Evolutionary conservation across 1,140 invertebrate genomes (phyloP).

Genomic region (Caligus rogercresseyi): DNA sequence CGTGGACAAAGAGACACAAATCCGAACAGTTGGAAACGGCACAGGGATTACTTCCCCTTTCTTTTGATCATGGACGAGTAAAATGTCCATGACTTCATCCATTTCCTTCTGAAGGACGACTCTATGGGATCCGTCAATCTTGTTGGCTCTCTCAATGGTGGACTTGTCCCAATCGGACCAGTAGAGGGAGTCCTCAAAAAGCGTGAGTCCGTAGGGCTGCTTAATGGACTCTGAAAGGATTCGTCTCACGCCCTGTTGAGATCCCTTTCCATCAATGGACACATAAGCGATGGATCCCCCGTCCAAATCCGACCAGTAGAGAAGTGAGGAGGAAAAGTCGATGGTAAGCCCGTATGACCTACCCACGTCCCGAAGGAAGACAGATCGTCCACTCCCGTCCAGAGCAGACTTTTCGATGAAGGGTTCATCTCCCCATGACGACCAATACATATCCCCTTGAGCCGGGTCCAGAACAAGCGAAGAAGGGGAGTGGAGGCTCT

Average conservation of each 20-base stretch:
- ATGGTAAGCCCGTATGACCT: constrained; percentile 47
- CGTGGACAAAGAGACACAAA: constrained; percentile 50
- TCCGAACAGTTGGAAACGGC: constrained; percentile 62
- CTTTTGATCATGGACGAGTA: constrained; percentile 48
- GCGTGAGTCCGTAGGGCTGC: constrained; percentile 57
- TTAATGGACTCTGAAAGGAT: constrained; percentile 50
- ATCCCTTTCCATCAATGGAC: background rate
- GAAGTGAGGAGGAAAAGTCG: constrained; percentile 42
- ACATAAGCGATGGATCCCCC: background rate
- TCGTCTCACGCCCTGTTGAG: constrained; percentile 6
- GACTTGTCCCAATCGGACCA: constrained; percentile 66
- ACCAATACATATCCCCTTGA: constrained; percentile 52
- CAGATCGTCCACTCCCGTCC: constrained; percentile 36
- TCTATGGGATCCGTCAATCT: constrained; percentile 49
- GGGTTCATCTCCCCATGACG: constrained; percentile 32
- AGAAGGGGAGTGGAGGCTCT: constrained; percentile 61
- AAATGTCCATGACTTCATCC: constrained; percentile 50
- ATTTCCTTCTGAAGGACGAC: constrained; percentile 46
- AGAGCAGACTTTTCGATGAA: constrained; percentile 46
- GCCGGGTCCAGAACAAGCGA: constrained; percentile 43
- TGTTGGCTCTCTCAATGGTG: constrained; percentile 76
- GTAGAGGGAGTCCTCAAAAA: constrained; percentile 51
- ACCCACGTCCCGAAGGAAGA: constrained; percentile 20
- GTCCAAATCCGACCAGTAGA: constrained; percentile 27
- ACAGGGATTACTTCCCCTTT: constrained; percentile 50